These are phyloP conservation scores for Melanotaenia boesemani DNA, from an alignment of 2,797 vertebrate genomes.

Conservation along the genomic window DNA sequence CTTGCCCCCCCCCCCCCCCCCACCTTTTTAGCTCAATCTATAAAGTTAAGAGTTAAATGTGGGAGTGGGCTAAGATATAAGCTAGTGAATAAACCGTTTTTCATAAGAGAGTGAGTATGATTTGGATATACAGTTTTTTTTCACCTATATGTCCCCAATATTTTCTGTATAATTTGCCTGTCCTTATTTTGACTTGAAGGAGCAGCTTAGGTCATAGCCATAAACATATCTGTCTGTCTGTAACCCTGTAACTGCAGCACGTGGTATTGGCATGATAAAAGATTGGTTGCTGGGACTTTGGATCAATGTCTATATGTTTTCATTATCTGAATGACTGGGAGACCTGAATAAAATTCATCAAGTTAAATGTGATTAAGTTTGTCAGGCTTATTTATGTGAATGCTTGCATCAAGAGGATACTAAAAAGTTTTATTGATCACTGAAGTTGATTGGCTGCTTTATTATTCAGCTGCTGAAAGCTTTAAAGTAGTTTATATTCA, in stretches of 20 bases:
- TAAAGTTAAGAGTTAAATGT: slow-evolving; percentile 33
- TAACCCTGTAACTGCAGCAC: slow-evolving; percentile 41
- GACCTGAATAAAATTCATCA: slow-evolving; percentile 66
- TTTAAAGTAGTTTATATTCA: slow-evolving; percentile 18
- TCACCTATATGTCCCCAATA: slow-evolving; percentile 24
- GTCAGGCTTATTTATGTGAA: slow-evolving; percentile 68
- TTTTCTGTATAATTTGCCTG: slow-evolving; percentile 29
- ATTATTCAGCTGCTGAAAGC: slow-evolving; percentile 45
- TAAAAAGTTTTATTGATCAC: slow-evolving; percentile 73
- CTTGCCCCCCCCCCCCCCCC: neutral
- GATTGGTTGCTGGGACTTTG: slow-evolving; percentile 53
- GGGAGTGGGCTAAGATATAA: slow-evolving; percentile 31
- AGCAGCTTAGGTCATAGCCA: slow-evolving; percentile 48
- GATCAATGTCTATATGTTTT: slow-evolving; percentile 74
- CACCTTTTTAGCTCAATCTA: slow-evolving; percentile 8
- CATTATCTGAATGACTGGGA: slow-evolving; percentile 69
- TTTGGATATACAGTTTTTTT: slow-evolving; percentile 56
- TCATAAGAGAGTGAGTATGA: slow-evolving; percentile 30
- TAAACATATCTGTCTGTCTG: slow-evolving; percentile 39
- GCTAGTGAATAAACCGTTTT: slow-evolving; percentile 44
- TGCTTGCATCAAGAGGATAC: slow-evolving; percentile 45
- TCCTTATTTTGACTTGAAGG: slow-evolving; percentile 34
- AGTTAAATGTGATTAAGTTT: slow-evolving; percentile 73
- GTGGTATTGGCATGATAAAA: slow-evolving; percentile 45
- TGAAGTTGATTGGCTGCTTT: slow-evolving; percentile 59